These are phyloP conservation scores for Napeogenes sylphis DNA, from an alignment of 2,888 invertebrate species.

Conservation along the genomic window DNA sequence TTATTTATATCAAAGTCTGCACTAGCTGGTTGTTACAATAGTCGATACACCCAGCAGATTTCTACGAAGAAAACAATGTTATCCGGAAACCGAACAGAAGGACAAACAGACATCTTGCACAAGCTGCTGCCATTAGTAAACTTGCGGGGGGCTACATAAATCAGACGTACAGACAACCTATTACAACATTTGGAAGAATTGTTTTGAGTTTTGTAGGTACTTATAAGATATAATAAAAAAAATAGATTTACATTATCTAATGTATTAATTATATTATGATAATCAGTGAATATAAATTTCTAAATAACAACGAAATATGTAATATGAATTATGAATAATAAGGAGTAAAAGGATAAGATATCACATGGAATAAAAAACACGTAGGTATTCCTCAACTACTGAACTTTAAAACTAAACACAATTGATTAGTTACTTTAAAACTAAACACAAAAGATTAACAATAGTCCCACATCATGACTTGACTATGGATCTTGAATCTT, in stretches of 20 bases:
- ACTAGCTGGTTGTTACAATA: background rate
- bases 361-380: too few relatives aligned
- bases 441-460: constrained; percentile 27
- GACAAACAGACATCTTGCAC: constrained; percentile 29
- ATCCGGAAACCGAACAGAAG: constrained; percentile 58
- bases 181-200: too few relatives aligned
- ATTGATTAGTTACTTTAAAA: constrained; percentile 14
- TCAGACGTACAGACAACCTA: constrained; percentile 35
- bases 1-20: background rate
- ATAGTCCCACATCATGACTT: constrained; percentile 31
- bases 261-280: too few relatives aligned
- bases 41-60: constrained; percentile 36
- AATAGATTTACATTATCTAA: too few relatives aligned
- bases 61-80: constrained; percentile 46
- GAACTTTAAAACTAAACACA: background rate
- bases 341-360: too few relatives aligned
- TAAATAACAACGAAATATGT: too few relatives aligned
- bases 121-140: constrained; percentile 23
- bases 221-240: too few relatives aligned
- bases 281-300: too few relatives aligned
- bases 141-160: constrained; percentile 45
- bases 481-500: constrained; percentile 25
- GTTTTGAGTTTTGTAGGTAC: too few relatives aligned
- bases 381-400: too few relatives aligned
- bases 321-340: too few relatives aligned